These are phyloP conservation scores for Sinocyclocheilus maitianheensis DNA, from an alignment of 2,113 vertebrate genomes.

Conservation along the genomic window DNA sequence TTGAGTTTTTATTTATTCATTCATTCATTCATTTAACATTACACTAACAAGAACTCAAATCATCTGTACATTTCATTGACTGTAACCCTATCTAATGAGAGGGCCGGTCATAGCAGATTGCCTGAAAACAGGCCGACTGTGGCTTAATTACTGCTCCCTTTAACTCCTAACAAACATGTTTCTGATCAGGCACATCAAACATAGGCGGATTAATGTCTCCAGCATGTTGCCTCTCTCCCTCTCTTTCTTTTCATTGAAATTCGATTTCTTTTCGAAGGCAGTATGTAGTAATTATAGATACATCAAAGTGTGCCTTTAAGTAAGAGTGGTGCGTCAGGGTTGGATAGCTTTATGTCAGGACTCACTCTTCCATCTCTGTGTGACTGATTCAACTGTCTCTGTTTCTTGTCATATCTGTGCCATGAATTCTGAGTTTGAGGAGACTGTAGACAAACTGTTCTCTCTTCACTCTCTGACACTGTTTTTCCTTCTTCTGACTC, in stretches of 20 bases:
- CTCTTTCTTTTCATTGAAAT: conserved; percentile 76
- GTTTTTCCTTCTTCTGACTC: neutral
- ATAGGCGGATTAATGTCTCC: conserved; percentile 72
- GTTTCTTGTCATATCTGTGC: conserved; percentile 38
- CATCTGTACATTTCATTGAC: neutral
- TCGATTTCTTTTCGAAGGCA: conserved; percentile 75
- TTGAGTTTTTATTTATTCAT: neutral
- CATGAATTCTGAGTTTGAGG: conserved; percentile 46
- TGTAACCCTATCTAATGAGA: neutral
- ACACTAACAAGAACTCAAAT: neutral
- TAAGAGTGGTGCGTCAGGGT: neutral
- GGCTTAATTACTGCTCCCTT: conserved; percentile 79
- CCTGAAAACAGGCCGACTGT: conserved; percentile 77
- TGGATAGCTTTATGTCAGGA: conserved; percentile 15
- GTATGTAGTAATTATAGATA: conserved; percentile 78
- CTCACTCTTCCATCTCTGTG: conserved; percentile 46
- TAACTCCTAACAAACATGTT: conserved; percentile 81
- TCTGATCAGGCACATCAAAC: conserved; percentile 82
- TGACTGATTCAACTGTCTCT: neutral
- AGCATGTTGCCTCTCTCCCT: conserved; percentile 65
- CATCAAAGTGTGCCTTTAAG: conserved; percentile 70
- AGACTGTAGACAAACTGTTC: neutral
- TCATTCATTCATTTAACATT: neutral
- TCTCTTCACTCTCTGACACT: neutral
- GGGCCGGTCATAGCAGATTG: conserved; percentile 67